Base-by-base conservation (phyloP, 2,888 invertebrate genomes). In the Xiphydria camelus region DNA sequence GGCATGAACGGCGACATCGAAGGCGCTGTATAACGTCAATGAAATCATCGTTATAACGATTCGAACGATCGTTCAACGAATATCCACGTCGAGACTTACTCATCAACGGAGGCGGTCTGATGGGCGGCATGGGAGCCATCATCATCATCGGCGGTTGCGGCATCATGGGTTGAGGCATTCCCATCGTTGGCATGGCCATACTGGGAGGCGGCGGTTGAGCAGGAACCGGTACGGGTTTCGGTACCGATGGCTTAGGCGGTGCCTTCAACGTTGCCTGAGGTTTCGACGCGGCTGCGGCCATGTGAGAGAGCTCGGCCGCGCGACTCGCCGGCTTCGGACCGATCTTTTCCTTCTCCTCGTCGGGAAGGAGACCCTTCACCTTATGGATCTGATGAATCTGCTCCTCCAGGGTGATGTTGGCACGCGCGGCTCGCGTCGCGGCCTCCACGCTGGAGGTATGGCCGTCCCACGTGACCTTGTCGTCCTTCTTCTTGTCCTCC, bases 301-400 rank as follows among this genome's bases (percentile, higher is more conserved):
- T 74, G 10, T 73, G 71, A 1, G 70, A 63, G 7, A 74, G 45
- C 50, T 73, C 77, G 4, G 61, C 61, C 4, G 64, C 70, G 2
- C 74, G 68, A 40, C 69, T 75, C 6, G 87, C 88, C 2, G 90
- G 90, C 77, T 88, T 91, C 0, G 95, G 96, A 0, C 96, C 97
- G 60, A 96, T 96, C 77, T 94, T 95, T 70, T 97, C 96, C 66
- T 96, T 96, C 72, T 95, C 94, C 70, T 95, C 94, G 69, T 97
- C 96, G 0, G 94, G 93, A 50, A 96, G 78, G 4, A 97, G 80
- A 2, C 96, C 96, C 76, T 96, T 95, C 1, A 91, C 91, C 78
- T 94, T 94, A 75, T 97, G 96, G 63, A 97, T 97, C 78, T 95
- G 94, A 76, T 94, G 94, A 61, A 97, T 97, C 78, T 95, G 96